Conservation (phyloP, 2,888 invertebrate genomes). For the Nineta flava region DNA sequence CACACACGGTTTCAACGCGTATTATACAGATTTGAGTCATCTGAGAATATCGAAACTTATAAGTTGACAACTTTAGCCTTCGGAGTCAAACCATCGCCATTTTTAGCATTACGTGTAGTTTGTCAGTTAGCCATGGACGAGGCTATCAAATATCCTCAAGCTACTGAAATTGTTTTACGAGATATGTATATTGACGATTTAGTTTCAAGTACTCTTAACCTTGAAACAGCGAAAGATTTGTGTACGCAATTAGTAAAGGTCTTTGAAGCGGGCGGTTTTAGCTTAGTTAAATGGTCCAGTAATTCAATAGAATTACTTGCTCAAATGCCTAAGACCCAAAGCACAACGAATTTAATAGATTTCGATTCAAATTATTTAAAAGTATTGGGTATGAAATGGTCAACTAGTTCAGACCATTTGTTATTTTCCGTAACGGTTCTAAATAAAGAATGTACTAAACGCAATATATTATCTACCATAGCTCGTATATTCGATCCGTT, state of each 20-base stretch:
- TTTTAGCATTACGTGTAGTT: conserved; percentile 8
- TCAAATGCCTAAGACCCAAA: conserved; percentile 1
- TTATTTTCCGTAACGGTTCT: too few species aligned
- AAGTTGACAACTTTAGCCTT: conserved; percentile 7
- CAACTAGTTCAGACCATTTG: not conserved
- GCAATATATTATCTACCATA: too few species aligned
- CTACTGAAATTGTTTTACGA: not conserved
- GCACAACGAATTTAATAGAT: not conserved
- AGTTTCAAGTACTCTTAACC: conserved; percentile 1
- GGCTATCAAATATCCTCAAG: conserved; percentile 2
- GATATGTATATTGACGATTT: conserved; percentile 9
- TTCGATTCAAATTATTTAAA: not conserved
- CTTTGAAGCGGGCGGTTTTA: conserved; percentile 4
- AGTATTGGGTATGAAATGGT: not conserved
- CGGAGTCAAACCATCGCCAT: conserved; percentile 8
- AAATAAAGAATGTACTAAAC: too few species aligned
- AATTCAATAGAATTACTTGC: conserved; percentile 1
- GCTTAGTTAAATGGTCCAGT: conserved; percentile 7
- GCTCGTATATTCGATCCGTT: too few species aligned
- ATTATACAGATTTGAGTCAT: conserved; percentile 3
- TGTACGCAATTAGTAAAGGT: not conserved
- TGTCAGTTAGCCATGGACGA: conserved; percentile 8
- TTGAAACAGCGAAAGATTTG: not conserved
- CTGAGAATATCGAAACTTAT: conserved; percentile 2
- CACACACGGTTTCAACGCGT: conserved; percentile 8